Percentiles rank a stretch among this genome's conserved stretches.
These are phyloP conservation scores for Clarias magur DNA, from an alignment of 2,113 vertebrate genomes.

Conservation along the genomic window DNA sequence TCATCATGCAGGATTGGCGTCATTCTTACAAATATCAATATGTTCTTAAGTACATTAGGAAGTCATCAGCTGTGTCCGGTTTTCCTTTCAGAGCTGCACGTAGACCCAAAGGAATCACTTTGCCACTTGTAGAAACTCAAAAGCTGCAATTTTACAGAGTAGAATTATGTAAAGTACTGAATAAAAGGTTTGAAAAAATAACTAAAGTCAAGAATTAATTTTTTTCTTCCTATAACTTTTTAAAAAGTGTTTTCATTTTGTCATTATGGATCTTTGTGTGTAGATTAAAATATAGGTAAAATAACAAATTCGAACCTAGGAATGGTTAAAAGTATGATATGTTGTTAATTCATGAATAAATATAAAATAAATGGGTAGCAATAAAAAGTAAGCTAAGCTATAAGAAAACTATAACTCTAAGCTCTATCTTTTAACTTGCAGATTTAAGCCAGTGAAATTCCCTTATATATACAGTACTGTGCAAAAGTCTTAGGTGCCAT, in stretches of 20 bases:
- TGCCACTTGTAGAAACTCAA: background rate
- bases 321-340: background rate
- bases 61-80: background rate
- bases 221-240: background rate
- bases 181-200: no score
- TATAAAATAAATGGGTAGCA: background rate
- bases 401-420: background rate
- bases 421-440: background rate
- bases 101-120: background rate
- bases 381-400: background rate
- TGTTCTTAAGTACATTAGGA: background rate
- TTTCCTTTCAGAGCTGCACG: background rate
- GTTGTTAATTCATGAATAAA: background rate
- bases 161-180: background rate
- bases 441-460: background rate
- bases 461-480: background rate
- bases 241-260: background rate
- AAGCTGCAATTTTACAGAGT: background rate
- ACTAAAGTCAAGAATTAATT: no score
- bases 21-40: background rate
- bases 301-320: background rate
- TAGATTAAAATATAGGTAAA: background rate
- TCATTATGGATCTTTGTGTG: background rate
- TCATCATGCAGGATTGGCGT: slow-evolving; percentile 4
- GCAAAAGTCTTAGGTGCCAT: no score